Base-by-base conservation (phyloP, 2,888 invertebrate species). In the Oxycera nigricornis region DNA sequence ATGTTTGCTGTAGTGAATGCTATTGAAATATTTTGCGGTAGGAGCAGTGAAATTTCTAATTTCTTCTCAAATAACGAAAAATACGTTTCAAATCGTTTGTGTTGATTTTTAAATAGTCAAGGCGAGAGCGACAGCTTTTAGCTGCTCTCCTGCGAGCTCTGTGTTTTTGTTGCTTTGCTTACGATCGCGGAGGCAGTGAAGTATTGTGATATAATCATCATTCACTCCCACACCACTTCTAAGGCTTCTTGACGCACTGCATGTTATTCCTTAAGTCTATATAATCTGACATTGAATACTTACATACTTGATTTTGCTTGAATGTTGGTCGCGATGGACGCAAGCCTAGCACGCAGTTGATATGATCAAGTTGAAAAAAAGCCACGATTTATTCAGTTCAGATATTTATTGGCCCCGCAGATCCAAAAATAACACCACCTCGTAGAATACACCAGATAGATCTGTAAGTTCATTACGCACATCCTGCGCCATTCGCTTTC, bases 281-380 rank as follows among this genome's bases (percentile, higher is more conserved):
- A n/a, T 22, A 6, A 55, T 41, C 41, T 65, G 65, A 65, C 65
- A 65, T 65, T 65, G 65, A 65, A 65, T 41, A 65, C n/a, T n/a
- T n/a, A n/a, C 41, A 59, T 59, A 59, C 30, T 30, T 30, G 30
- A n/a, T n/a, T n/a, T n/a, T n/a, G n/a, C 26, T 11, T 46, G 46
- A 7, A 3, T 3, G 3, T 14, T 46, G 6, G 17, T 14, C 17
- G 22, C 55, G 55, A 55, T 14, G 2, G 4, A 22, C 28, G 11
- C 59, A n/a, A 24, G 28, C 46, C 46, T 11, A 46, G 46, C 28
- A 28, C 26, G 28, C 46, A 46, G 46, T 46, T 46, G 46, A 46
- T 28, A 24, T 24, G 26, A 55, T 55, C 17, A 1, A 55, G n/a
- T 55, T 9, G n/a, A 57, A n/a, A n/a, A n/a, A 22, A 26, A 65